Conservation (phyloP, 2,113 vertebrate species). For the Tragelaphus strepsiceros region DNA sequence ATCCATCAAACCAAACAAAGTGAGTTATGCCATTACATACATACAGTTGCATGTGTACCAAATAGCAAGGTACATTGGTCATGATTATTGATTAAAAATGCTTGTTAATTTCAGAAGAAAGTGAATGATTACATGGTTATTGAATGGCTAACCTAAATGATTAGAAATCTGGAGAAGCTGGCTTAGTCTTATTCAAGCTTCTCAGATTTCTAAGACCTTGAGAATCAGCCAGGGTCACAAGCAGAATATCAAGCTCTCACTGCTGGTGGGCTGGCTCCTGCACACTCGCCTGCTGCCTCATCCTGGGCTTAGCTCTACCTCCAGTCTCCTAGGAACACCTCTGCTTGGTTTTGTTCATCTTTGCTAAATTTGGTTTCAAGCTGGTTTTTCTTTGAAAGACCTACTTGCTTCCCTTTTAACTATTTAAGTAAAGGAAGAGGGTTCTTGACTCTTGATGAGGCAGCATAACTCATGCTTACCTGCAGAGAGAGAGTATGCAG, state of each 20-base stretch:
- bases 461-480: not conserved
- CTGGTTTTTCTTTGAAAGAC: not conserved
- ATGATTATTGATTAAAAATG: conserved; percentile 13
- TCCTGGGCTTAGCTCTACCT: fast-evolving
- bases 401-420: not conserved
- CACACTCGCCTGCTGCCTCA: fast-evolving
- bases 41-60: not conserved
- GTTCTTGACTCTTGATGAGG: not conserved
- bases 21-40: not conserved
- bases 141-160: not conserved
- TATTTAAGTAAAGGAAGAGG: not conserved
- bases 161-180: not conserved
- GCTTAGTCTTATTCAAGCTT: not conserved
- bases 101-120: conserved; percentile 16
- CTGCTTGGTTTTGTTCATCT: not conserved
- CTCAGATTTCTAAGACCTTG: not conserved
- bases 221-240: not conserved
- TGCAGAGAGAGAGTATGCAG: not conserved
- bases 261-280: no score
- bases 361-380: not conserved
- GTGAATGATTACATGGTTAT: not conserved
- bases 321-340: not conserved
- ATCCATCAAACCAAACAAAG: not conserved
- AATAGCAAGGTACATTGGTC: not conserved
- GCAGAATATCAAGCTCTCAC: not conserved